Percentiles rank a stretch among this genome's conserved stretches.
These are phyloP conservation scores for Monarcha castaneiventris DNA, from an alignment of 2,113 vertebrate species.

Conservation along the genomic window DNA sequence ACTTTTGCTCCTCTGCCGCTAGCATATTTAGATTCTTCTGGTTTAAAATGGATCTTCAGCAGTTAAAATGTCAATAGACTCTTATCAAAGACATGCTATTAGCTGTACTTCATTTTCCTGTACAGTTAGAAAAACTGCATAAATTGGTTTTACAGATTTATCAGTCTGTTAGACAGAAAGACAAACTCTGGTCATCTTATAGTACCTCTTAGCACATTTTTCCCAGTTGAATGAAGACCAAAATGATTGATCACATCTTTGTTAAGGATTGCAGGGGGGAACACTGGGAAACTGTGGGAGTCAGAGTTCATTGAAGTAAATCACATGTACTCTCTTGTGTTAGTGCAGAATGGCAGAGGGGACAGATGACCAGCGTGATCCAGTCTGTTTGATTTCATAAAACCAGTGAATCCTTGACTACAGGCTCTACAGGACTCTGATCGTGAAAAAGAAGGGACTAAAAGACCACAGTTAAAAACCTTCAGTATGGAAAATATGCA, in stretches of 20 bases:
- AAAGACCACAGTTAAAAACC: background rate
- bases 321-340: background rate
- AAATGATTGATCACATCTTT: constrained; percentile 8
- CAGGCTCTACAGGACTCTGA: background rate
- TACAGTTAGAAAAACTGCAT: background rate
- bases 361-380: background rate
- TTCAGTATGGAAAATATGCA: background rate
- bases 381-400: background rate
- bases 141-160: background rate
- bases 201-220: background rate
- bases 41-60: constrained; percentile 11
- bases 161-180: background rate
- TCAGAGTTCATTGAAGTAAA: constrained; percentile 6
- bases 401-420: background rate
- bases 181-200: background rate
- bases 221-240: background rate
- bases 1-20: background rate
- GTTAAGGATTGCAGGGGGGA: background rate
- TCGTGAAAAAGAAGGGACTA: background rate
- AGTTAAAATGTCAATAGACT: constrained; percentile 44
- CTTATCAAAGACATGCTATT: constrained; percentile 3
- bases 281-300: background rate
- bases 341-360: background rate
- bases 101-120: background rate
- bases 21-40: background rate